Evolutionary conservation across 1,140 invertebrate genomes (phyloP).

Genomic region (Dryas iulia): DNA sequence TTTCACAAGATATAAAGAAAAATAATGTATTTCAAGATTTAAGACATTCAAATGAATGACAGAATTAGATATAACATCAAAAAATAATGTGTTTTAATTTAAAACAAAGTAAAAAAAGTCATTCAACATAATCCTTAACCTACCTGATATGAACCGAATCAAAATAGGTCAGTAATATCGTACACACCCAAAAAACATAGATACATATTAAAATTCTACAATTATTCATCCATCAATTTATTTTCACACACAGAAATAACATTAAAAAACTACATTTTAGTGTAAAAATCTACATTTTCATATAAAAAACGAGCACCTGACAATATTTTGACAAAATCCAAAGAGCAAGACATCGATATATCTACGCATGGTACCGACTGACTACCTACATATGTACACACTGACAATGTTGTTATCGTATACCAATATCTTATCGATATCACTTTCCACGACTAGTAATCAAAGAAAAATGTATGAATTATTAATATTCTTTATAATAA

Average conservation of each 20-base stretch:
- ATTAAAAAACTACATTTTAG: background rate
- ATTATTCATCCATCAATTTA: background rate
- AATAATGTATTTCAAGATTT: too few relatives aligned
- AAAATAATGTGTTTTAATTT: too few relatives aligned
- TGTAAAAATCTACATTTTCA: background rate
- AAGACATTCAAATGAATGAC: too few relatives aligned
- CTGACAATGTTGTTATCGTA: background rate
- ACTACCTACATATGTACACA: background rate
- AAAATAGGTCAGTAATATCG: constrained; percentile 1
- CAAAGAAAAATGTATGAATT: background rate
- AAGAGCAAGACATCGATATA: constrained; percentile 45
- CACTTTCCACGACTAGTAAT: constrained; percentile 3
- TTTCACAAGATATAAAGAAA: too few relatives aligned
- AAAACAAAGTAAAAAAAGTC: background rate
- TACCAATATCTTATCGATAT: constrained; percentile 43
- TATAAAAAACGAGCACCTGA: constrained; percentile 17
- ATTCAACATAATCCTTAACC: background rate
- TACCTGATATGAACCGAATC: constrained; percentile 4
- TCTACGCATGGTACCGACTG: constrained; percentile 34
- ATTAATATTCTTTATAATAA: background rate
- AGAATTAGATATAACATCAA: too few relatives aligned
- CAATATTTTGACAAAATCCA: constrained; percentile 18
- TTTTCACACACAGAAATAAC: background rate
- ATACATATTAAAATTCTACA: background rate
- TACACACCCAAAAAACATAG: constrained; percentile 1